A percentile compares a stretch with the other conserved stretches of the same genome.
Evolutionary conservation across 2,888 invertebrate species (phyloP).

Genomic region (Vanessa cardui): DNA sequence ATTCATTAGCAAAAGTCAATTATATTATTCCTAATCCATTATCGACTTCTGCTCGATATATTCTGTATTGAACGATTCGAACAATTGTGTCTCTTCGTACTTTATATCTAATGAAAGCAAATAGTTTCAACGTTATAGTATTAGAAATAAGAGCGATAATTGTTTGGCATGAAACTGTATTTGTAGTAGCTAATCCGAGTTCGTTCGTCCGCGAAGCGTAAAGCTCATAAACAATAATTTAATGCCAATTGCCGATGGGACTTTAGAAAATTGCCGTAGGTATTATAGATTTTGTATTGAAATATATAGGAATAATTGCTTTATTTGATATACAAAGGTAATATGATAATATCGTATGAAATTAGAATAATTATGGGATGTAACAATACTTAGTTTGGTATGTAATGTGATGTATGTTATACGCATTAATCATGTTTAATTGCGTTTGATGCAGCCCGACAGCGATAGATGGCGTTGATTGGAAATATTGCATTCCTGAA

Average conservation of each 20-base stretch:
- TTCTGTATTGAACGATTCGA: constrained; percentile 25
- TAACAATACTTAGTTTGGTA: too few relatives aligned
- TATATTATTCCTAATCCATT: constrained; percentile 25
- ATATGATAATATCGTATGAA: not conserved
- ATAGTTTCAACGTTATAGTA: not conserved
- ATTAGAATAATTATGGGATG: too few relatives aligned
- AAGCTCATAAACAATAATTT: constrained; percentile 45
- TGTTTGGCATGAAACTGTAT: not conserved
- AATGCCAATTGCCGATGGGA: constrained; percentile 42
- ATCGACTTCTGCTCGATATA: constrained; percentile 28
- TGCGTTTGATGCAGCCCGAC: too few relatives aligned
- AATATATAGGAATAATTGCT: not conserved
- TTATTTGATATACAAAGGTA: not conserved
- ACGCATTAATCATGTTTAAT: too few relatives aligned
- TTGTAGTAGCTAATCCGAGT: constrained; percentile 30
- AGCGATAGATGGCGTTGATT: too few relatives aligned
- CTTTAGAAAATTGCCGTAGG: constrained; percentile 35
- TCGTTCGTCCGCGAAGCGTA: constrained; percentile 39
- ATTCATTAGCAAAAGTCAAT: constrained; percentile 32
- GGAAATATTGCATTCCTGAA: too few relatives aligned
- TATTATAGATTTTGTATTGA: constrained; percentile 7
- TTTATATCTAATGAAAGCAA: not conserved
- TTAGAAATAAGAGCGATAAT: not conserved
- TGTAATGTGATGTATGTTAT: too few relatives aligned
- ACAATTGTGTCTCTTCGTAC: constrained; percentile 14